phyloP scores from a whole-genome alignment of 2,888 invertebrate species.

The Muscina levida region DNA sequence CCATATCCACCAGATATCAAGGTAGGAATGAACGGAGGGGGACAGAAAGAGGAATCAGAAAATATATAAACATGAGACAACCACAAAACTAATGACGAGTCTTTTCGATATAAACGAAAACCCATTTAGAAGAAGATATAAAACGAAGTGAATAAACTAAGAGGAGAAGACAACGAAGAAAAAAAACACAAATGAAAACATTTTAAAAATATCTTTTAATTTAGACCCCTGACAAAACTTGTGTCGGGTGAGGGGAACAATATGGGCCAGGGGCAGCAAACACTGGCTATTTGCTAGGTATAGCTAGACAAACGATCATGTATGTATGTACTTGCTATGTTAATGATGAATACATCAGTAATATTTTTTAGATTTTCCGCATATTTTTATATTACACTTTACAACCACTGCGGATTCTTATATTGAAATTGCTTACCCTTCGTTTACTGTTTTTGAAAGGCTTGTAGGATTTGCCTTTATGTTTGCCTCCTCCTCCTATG shows the following conservation, averaged over 20 bases:
- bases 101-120: constrained; percentile 50
- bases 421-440: constrained; percentile 67
- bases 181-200: constrained; percentile 1
- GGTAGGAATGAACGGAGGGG: too few relatives aligned
- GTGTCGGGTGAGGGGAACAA: neutral
- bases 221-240: constrained; percentile 60
- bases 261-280: too few relatives aligned
- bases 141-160: constrained; percentile 21
- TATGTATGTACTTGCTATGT: too few relatives aligned
- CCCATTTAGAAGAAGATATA: constrained; percentile 51
- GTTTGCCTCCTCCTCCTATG: constrained; percentile 62
- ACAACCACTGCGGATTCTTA: too few relatives aligned
- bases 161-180: constrained; percentile 11
- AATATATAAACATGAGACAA: constrained; percentile 49
- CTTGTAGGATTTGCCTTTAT: constrained; percentile 65
- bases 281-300: neutral
- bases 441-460: constrained; percentile 65
- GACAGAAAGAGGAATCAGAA: neutral
- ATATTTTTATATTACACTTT: too few relatives aligned
- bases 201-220: constrained; percentile 63
- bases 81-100: constrained; percentile 25
- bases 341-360: too few relatives aligned
- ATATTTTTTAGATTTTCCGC: too few relatives aligned
- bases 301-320: constrained; percentile 3
- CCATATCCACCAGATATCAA: too few relatives aligned